Evolutionary conservation across 2,888 invertebrate genomes (phyloP).

Genomic region (Eupithecia subfuscata): DNA sequence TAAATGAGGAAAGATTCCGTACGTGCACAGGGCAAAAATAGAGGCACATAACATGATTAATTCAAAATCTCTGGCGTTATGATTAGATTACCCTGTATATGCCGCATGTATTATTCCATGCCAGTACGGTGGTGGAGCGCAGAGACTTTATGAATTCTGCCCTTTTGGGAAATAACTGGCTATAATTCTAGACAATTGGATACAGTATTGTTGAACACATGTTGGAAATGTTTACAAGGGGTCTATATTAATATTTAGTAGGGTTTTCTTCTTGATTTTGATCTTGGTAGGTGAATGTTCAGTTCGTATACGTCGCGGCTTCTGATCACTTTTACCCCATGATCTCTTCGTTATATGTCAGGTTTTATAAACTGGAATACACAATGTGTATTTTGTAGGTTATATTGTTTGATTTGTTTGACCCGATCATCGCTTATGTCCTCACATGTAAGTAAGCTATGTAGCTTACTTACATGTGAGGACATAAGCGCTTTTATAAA

Average conservation of each 20-base stretch:
- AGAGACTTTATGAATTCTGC: constrained; percentile 22
- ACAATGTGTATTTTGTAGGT: not conserved
- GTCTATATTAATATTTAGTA: not conserved
- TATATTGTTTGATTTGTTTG: not conserved
- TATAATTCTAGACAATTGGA: constrained; percentile 5
- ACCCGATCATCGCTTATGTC: not conserved
- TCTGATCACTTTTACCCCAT: not conserved
- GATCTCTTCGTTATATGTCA: not conserved
- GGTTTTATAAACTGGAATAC: not conserved
- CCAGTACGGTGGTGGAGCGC: constrained; percentile 24
- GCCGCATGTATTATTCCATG: constrained; percentile 42
- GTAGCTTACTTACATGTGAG: not conserved
- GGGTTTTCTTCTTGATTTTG: not conserved
- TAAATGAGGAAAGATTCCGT: constrained; percentile 31
- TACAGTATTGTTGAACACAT: constrained; percentile 2
- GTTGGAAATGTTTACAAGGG: not conserved
- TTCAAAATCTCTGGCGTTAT: constrained; percentile 56
- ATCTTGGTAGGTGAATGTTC: not conserved
- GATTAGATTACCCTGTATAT: constrained; percentile 41
- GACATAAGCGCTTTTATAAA: not conserved
- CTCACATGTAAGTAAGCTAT: not conserved
- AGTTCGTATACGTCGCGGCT: not conserved
- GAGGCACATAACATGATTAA: constrained; percentile 55
- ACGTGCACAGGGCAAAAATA: constrained; percentile 46
- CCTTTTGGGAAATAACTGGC: constrained; percentile 13